Conservation (phyloP, 2,797 vertebrate genomes). For the Semotilus atromaculatus region DNA sequence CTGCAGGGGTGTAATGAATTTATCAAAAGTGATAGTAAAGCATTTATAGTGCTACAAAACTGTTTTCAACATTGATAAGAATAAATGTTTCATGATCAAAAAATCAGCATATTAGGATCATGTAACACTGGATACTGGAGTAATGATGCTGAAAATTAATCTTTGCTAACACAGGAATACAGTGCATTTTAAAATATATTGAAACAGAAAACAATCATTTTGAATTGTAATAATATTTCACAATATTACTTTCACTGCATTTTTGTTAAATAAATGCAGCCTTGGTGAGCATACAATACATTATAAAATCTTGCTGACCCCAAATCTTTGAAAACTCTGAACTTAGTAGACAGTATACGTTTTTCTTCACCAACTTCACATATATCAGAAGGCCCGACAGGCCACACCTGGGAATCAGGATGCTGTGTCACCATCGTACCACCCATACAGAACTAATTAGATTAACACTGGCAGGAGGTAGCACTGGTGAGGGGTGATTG, state of each 20-base stretch:
- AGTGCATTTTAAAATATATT: not conserved
- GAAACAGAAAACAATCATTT: not conserved
- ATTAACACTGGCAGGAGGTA: constrained; percentile 46
- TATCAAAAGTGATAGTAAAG: not conserved
- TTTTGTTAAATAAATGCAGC: not conserved
- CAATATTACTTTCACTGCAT: not conserved
- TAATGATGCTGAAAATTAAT: not conserved
- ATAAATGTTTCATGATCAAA: not conserved
- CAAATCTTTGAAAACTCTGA: not conserved
- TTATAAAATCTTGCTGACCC: not conserved
- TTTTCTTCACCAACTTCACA: not conserved
- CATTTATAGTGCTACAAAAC: not conserved
- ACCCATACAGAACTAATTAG: constrained; percentile 43
- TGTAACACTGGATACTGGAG: not conserved
- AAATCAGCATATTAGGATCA: not conserved
- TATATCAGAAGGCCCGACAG: not conserved
- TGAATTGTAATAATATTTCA: not conserved
- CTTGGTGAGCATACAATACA: not conserved
- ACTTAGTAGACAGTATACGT: not conserved
- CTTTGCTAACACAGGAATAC: not conserved
- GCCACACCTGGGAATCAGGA: constrained; percentile 36
- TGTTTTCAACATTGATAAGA: not conserved
- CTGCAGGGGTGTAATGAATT: not conserved
- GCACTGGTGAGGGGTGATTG: constrained; percentile 38
- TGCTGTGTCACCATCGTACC: not conserved